Evolutionary conservation across 1,140 invertebrate genomes (phyloP).

Genomic region (Pectinophora gossypiella): DNA sequence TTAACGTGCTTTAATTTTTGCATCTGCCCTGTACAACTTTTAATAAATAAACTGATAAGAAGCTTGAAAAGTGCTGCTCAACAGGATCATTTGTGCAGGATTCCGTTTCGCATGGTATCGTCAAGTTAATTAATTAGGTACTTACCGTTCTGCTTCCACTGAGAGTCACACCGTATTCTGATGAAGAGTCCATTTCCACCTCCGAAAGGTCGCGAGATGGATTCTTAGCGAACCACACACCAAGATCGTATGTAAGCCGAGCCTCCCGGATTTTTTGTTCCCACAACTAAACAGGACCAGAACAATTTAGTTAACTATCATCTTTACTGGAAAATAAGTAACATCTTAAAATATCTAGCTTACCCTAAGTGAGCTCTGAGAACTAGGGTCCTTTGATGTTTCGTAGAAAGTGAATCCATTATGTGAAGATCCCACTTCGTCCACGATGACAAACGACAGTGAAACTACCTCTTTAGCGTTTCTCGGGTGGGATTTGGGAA

Average conservation of each 20-base stretch:
- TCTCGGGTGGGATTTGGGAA: constrained; percentile 26
- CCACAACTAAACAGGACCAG: constrained; percentile 21
- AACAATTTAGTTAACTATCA: neutral
- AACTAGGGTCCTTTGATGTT: constrained; percentile 37
- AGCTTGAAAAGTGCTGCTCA: too few species aligned
- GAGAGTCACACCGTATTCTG: constrained; percentile 19
- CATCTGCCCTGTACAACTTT: too few species aligned
- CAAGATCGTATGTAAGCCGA: constrained; percentile 43
- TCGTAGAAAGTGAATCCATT: constrained; percentile 39
- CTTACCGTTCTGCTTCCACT: constrained; percentile 17
- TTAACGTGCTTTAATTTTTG: too few species aligned
- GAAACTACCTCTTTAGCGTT: constrained; percentile 27
- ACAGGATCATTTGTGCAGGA: too few species aligned
- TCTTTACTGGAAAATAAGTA: too few species aligned
- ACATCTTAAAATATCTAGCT: neutral
- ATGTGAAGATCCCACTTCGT: constrained; percentile 49
- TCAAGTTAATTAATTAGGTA: neutral
- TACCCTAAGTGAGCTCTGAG: constrained; percentile 36
- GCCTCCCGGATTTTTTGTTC: constrained; percentile 58
- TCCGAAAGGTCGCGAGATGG: constrained; percentile 41
- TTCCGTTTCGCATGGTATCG: too few species aligned
- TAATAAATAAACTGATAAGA: too few species aligned
- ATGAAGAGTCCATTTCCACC: constrained; percentile 36
- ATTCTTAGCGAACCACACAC: constrained; percentile 38
- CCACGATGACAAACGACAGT: constrained; percentile 43